These are phyloP conservation scores for Malurus alboscapulatus DNA, from an alignment of 2,113 vertebrate species.

Conservation along the genomic window DNA sequence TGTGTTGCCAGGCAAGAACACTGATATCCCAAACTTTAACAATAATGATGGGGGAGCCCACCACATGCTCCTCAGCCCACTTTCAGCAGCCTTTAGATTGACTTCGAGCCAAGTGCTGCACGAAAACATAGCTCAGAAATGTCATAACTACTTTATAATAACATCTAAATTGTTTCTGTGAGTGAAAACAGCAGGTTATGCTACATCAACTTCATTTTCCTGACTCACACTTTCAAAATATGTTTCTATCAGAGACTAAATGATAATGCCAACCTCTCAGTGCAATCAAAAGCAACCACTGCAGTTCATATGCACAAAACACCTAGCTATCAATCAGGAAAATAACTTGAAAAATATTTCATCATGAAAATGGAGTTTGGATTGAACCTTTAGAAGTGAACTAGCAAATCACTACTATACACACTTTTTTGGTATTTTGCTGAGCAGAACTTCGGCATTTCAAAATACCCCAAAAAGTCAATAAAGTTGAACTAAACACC, in stretches of 20 bases:
- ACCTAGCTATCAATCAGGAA: neutral
- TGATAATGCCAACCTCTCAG: neutral
- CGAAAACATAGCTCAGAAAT: neutral
- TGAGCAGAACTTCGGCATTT: neutral
- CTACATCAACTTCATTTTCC: neutral
- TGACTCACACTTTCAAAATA: neutral
- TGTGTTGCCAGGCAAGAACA: neutral
- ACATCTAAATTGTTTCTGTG: neutral
- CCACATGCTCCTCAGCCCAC: neutral
- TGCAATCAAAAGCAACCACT: conserved; percentile 29
- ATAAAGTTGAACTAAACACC: neutral
- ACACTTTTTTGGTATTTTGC: neutral
- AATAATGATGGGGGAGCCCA: neutral
- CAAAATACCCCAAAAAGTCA: neutral
- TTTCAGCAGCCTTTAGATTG: neutral
- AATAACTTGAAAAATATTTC: neutral
- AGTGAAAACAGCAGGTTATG: neutral
- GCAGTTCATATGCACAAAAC: neutral
- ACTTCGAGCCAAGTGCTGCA: neutral
- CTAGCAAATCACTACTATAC: neutral
- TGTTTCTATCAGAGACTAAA: conserved; percentile 16
- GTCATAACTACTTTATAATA: neutral
- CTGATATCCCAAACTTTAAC: neutral
- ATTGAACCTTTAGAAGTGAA: neutral
- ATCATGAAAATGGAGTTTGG: neutral